Evolutionary conservation across 1,140 invertebrate species (phyloP).

Genomic region (Plectus sambesii): DNA sequence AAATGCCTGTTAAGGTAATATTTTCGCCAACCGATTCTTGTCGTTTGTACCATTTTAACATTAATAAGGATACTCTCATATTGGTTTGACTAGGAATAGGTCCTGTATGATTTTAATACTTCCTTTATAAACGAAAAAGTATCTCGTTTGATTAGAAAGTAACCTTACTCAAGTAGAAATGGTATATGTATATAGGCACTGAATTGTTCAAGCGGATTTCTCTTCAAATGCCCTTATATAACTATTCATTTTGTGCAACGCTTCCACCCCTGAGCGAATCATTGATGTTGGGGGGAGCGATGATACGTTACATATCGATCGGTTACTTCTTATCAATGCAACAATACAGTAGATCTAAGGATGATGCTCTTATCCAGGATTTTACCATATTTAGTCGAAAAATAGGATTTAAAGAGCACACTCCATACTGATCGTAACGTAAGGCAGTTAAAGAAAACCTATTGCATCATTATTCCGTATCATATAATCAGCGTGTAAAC

Average conservation of each 20-base stretch:
- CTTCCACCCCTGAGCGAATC: too few relatives aligned
- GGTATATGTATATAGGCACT: too few relatives aligned
- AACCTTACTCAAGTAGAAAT: too few relatives aligned
- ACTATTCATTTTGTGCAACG: constrained; percentile 20
- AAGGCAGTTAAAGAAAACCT: too few relatives aligned
- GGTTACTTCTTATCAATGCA: too few relatives aligned
- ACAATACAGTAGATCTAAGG: too few relatives aligned
- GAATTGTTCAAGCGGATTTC: neutral
- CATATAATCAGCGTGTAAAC: neutral
- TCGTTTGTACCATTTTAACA: neutral
- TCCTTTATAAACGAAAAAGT: constrained; percentile 8
- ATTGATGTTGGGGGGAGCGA: too few relatives aligned
- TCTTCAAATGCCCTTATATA: neutral
- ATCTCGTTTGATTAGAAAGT: neutral
- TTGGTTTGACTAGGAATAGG: neutral
- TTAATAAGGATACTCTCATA: neutral
- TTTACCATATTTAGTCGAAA: too few relatives aligned
- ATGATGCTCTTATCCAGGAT: too few relatives aligned
- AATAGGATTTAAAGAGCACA: too few relatives aligned
- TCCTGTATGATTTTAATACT: neutral
- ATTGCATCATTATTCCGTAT: neutral
- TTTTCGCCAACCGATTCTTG: constrained; percentile 13
- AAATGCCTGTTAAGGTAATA: constrained; percentile 61
- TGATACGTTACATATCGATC: too few relatives aligned
- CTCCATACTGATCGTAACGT: too few relatives aligned